These are phyloP conservation scores for Craniophora ligustri DNA, from an alignment of 2,888 invertebrate genomes.

Conservation along the genomic window DNA sequence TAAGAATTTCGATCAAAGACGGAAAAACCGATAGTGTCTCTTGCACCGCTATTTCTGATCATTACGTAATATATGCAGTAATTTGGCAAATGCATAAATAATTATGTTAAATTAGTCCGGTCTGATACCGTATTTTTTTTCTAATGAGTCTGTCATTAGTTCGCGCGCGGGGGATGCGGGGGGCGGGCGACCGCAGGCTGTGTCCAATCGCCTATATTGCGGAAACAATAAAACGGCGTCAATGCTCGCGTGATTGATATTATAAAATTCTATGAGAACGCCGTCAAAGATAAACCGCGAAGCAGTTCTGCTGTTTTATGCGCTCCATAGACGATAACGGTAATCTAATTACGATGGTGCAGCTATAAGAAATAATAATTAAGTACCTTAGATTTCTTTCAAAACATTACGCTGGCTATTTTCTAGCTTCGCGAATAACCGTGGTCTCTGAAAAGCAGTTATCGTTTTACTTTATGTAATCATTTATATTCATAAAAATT, in stretches of 20 bases:
- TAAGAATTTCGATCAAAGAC: no score
- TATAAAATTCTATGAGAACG: conserved; percentile 60
- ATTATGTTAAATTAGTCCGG: conserved; percentile 5
- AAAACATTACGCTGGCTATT: not conserved
- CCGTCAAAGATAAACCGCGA: conserved; percentile 52
- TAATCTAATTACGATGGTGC: conserved; percentile 43
- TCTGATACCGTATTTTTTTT: conserved; percentile 26
- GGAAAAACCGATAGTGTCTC: no score
- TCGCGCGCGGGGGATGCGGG: conserved; percentile 13
- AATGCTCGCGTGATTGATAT: conserved; percentile 65
- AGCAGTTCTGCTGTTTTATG: conserved; percentile 53
- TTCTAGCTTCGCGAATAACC: not conserved
- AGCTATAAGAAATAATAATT: conserved; percentile 28
- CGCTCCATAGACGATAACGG: conserved; percentile 55
- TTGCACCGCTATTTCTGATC: conserved; percentile 1
- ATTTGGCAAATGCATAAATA: conserved; percentile 21
- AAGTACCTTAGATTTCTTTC: not conserved
- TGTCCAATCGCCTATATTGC: conserved; percentile 68
- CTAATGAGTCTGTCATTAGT: conserved; percentile 37
- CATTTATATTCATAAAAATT: conserved; percentile 36
- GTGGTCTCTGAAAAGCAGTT: not conserved
- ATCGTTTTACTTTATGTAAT: not conserved
- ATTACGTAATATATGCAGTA: not conserved
- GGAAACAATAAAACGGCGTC: conserved; percentile 69
- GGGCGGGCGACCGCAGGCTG: conserved; percentile 42